phyloP scores from a whole-genome alignment of 2,113 vertebrate species.

The Aythya baeri region DNA sequence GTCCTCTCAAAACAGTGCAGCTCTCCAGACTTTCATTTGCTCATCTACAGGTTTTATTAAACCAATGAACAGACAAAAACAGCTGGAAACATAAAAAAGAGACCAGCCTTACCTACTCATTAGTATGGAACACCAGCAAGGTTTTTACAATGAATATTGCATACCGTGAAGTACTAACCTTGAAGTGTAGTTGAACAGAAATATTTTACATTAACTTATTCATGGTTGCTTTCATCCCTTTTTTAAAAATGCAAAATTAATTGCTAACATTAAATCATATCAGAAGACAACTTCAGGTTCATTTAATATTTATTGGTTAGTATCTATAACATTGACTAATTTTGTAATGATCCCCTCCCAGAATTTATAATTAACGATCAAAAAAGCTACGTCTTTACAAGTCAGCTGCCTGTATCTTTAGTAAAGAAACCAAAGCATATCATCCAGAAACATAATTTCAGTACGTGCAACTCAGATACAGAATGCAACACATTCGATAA shows the following conservation, averaged over 20 bases:
- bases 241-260: slow-evolving; percentile 62
- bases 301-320: slow-evolving; percentile 60
- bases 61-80: slow-evolving; percentile 1
- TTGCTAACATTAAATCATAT: slow-evolving; percentile 49
- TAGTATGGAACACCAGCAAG: slow-evolving; percentile 43
- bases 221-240: slow-evolving; percentile 48
- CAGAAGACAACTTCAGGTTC: slow-evolving; percentile 56
- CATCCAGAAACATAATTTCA: neutral
- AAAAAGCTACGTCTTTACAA: slow-evolving; percentile 1
- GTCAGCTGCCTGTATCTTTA: neutral
- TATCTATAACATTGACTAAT: slow-evolving; percentile 43
- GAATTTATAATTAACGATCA: slow-evolving; percentile 45
- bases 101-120: slow-evolving; percentile 16
- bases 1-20: neutral
- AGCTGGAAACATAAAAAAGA: slow-evolving; percentile 16
- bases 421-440: neutral
- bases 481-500: neutral
- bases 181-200: slow-evolving; percentile 41
- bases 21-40: neutral
- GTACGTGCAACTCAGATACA: neutral
- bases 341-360: slow-evolving; percentile 28
- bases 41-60: neutral
- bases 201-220: slow-evolving; percentile 53
- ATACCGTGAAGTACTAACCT: slow-evolving; percentile 43
- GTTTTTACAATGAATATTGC: slow-evolving; percentile 49